phyloP scores from a whole-genome alignment of 2,888 invertebrate species.

The Busseola fusca region DNA sequence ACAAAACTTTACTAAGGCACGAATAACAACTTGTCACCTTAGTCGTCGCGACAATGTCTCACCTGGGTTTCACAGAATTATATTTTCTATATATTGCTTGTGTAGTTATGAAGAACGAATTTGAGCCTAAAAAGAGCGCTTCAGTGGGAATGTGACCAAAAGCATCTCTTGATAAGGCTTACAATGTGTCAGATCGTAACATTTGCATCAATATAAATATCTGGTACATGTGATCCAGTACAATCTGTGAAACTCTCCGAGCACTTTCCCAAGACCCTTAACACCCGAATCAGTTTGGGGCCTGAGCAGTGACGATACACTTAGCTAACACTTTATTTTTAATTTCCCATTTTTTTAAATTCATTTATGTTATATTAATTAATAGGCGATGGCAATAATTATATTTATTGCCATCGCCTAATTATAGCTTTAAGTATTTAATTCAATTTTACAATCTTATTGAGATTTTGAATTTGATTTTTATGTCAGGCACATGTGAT shows the following conservation, averaged over 20 bases:
- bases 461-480: neutral
- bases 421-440: neutral
- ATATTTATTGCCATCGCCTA: neutral
- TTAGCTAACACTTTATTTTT: conserved; percentile 4
- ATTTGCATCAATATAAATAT: neutral
- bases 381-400: too few species aligned
- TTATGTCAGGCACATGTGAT: neutral
- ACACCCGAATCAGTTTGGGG: conserved; percentile 52
- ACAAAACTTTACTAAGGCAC: conserved; percentile 83
- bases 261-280: conserved; percentile 55
- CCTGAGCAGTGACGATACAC: conserved; percentile 29
- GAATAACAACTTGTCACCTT: conserved; percentile 73
- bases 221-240: neutral
- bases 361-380: neutral
- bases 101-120: neutral
- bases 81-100: neutral
- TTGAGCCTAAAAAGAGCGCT: neutral
- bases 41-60: conserved; percentile 55
- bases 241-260: conserved; percentile 54
- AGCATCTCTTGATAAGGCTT: neutral
- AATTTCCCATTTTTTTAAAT: neutral
- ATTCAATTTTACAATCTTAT: neutral
- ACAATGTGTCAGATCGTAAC: conserved; percentile 4
- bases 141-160: neutral
- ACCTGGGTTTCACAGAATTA: conserved; percentile 48